These are phyloP conservation scores for Macrochelys suwanniensis DNA, from an alignment of 2,797 vertebrate species.

Conservation along the genomic window DNA sequence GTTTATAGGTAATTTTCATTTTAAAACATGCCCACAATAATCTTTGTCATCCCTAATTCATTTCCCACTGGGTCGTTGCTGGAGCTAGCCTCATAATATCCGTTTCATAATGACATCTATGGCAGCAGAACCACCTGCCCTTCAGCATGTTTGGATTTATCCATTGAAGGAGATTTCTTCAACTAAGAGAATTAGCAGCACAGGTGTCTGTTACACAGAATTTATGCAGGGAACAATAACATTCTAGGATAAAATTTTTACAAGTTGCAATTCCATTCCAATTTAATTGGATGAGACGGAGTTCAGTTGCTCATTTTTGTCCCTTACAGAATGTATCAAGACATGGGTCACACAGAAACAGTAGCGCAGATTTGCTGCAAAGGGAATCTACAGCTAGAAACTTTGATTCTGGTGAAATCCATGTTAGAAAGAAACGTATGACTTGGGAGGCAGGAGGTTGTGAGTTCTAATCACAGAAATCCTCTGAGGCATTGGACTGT, in stretches of 20 bases:
- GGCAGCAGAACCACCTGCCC: slow-evolving; percentile 48
- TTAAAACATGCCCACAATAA: slow-evolving; percentile 40
- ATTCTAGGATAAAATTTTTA: slow-evolving; percentile 11
- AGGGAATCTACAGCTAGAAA: neutral
- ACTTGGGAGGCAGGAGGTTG: neutral
- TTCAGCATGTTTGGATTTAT: slow-evolving; percentile 37
- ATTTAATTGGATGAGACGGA: neutral
- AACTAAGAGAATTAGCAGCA: slow-evolving; percentile 48
- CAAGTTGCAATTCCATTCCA: neutral
- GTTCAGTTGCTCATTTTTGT: neutral
- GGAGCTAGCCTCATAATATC: slow-evolving; percentile 44
- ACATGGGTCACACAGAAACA: rapidly evolving
- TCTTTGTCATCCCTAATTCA: slow-evolving; percentile 50
- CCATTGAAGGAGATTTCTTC: neutral
- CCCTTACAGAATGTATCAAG: neutral
- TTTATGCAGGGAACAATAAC: neutral
- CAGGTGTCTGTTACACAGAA: neutral
- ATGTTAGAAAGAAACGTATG: neutral
- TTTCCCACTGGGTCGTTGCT: slow-evolving; percentile 38
- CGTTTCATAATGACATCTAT: slow-evolving; percentile 48
- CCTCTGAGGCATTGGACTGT: neutral
- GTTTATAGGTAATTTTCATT: slow-evolving; percentile 54
- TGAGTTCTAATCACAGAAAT: neutral
- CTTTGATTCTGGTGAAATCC: neutral
- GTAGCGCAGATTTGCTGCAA: neutral